Evolutionary conservation across 30 jellyfish, hydroid and myxozoan genomes (phyloP), one percentile per base, ranked within the genome.

Genomic region (Pseudorhiza aurosa): DNA sequence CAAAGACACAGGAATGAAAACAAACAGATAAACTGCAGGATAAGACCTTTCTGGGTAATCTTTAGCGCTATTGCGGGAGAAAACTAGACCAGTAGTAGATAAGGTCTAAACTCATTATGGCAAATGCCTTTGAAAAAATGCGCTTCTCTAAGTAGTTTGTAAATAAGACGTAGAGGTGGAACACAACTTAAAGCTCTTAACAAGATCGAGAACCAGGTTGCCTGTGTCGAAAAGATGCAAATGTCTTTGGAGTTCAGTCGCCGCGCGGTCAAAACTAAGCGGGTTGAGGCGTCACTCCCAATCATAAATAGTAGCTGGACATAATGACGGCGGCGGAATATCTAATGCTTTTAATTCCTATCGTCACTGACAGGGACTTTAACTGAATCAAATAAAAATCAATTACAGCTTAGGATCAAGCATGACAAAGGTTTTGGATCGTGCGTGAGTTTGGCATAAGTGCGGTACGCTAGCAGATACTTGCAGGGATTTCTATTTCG

Each of bases 311-410:
- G 77, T 5, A 24, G n/a, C 9, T 19, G 35, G 27, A 31, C 4
- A 33, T 58, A 30, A n/a, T 58, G 14, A 64, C 27, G 57, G 58
- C 58, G 59, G 50, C 33, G 50, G 53, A 42, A 58, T 25, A 35
- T 22, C 18, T 12, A 17, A 64, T 8, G 58, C 59, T 30, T 35
- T 64, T 32, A 64, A 64, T 64, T 64, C 58, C 59, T 14, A 64
- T 42, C 53, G 77, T 31, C 12, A 64, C 31, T 30, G 77, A 40
- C 58, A 19, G 33, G 77, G 77, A 64, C 36, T 32, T 64, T 35
- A 64, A 30, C 27, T 30, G 58, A 64, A 64, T 29, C 36, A 64
- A 64, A 32, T 24, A 30, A 24, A 14, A 64, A 64, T 64, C 53
- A 64, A 32, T 2, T 19, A 53, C 67, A 19, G 67, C 67, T 53